A percentile compares a stretch with the other conserved stretches of the same genome.
Evolutionary conservation across 35 echinoderm and acorn worm species (phyloP).

Genomic region (Eucidaris tribuloides): DNA sequence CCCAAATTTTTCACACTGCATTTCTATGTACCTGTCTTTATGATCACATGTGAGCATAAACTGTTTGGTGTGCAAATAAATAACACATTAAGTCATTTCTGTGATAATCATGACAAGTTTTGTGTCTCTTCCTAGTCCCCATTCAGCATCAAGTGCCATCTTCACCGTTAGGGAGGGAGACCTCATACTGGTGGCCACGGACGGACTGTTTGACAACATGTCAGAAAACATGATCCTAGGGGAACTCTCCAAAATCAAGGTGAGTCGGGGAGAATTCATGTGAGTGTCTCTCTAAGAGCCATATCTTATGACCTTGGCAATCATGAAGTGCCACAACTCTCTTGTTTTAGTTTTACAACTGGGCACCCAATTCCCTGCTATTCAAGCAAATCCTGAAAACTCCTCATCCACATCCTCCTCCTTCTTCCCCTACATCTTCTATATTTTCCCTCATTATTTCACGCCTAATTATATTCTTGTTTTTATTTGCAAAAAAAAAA

Average conservation of each 20-base stretch:
- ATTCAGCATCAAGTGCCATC: constrained; percentile 85
- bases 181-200: constrained; percentile 94
- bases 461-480: too few species aligned
- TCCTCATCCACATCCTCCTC: not conserved
- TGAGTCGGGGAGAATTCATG: constrained; percentile 9
- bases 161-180: constrained; percentile 81
- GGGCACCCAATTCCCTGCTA: not conserved
- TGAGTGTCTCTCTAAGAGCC: not conserved
- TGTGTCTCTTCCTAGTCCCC: too few species aligned
- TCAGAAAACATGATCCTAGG: constrained; percentile 83
- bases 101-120: too few species aligned
- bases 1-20: too few species aligned
- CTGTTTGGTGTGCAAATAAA: too few species aligned
- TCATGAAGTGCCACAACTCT: too few species aligned
- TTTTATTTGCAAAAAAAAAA: too few species aligned
- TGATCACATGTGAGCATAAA: too few species aligned
- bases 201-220: constrained; percentile 99
- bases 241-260: constrained; percentile 92
- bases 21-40: too few species aligned
- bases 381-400: not conserved
- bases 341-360: not conserved
- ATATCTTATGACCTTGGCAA: not conserved
- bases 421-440: too few species aligned
- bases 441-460: too few species aligned
- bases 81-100: too few species aligned